Evolutionary conservation across 2,797 vertebrate species (phyloP).

Genomic region (Trichosurus vulpecula): DNA sequence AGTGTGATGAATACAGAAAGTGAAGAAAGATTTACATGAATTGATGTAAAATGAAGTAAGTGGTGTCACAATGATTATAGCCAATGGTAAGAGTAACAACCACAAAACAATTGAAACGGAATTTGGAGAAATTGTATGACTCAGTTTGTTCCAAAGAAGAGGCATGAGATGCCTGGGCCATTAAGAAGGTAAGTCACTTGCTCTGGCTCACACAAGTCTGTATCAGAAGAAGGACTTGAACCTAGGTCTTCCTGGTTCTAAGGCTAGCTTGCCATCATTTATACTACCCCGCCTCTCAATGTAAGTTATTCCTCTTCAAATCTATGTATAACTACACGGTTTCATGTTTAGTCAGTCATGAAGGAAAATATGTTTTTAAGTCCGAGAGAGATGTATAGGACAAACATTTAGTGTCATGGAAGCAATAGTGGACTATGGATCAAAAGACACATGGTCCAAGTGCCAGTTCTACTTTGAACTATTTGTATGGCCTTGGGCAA

Average conservation of each 20-base stretch:
- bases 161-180: neutral
- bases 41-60: neutral
- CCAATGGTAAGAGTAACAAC: neutral
- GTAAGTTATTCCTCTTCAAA: neutral
- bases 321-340: neutral
- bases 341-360: neutral
- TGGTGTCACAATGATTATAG: neutral
- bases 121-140: neutral
- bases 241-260: too few relatives aligned
- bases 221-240: too few relatives aligned
- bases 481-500: neutral
- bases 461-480: neutral
- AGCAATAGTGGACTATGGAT: neutral
- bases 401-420: neutral
- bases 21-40: neutral
- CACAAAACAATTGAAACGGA: neutral
- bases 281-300: neutral
- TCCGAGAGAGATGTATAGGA: neutral
- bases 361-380: too few relatives aligned
- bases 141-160: neutral
- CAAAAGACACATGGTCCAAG: neutral
- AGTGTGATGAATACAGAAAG: neutral
- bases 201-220: too few relatives aligned
- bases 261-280: neutral
- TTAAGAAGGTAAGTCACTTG: too few relatives aligned